A percentile compares a stretch with the other conserved stretches of the same genome.
Evolutionary conservation across 2,888 invertebrate species (phyloP).

Genomic region (Synergus umbraculus): DNA sequence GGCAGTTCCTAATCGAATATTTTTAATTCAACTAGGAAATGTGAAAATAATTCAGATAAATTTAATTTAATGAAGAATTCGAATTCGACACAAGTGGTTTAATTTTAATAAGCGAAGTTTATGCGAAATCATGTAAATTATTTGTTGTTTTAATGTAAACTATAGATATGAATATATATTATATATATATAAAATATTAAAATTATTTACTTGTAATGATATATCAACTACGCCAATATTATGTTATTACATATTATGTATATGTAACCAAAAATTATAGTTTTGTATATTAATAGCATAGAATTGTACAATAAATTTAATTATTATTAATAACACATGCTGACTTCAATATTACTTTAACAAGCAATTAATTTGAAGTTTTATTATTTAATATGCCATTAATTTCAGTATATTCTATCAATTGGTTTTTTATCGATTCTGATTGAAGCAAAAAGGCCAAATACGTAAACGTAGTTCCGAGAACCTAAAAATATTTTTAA

Average conservation of each 20-base stretch:
- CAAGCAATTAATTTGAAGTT: too few relatives aligned
- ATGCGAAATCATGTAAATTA: slow-evolving; percentile 67
- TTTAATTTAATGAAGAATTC: neutral
- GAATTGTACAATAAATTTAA: slow-evolving; percentile 74
- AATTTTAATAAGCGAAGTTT: slow-evolving; percentile 6
- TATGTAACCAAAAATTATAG: slow-evolving; percentile 76
- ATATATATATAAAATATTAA: slow-evolving; percentile 43
- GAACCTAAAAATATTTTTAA: neutral
- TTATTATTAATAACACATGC: slow-evolving; percentile 61
- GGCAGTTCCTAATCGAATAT: neutral
- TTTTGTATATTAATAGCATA: slow-evolving; percentile 75
- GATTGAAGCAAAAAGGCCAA: neutral
- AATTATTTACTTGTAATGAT: slow-evolving; percentile 47
- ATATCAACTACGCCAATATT: slow-evolving; percentile 35
- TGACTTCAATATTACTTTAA: neutral
- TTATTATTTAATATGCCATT: too few relatives aligned
- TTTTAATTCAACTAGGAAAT: neutral
- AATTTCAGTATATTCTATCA: neutral
- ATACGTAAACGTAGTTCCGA: neutral
- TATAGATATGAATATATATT: slow-evolving; percentile 46
- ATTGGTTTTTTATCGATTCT: neutral
- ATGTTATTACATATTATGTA: slow-evolving; percentile 60
- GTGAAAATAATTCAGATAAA: neutral
- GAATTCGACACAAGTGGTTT: slow-evolving; percentile 20
- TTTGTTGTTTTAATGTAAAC: slow-evolving; percentile 69